A percentile compares a stretch with the other conserved stretches of the same genome.
Evolutionary conservation across 2,888 invertebrate genomes (phyloP).

Genomic region (Campoletis raptor): DNA sequence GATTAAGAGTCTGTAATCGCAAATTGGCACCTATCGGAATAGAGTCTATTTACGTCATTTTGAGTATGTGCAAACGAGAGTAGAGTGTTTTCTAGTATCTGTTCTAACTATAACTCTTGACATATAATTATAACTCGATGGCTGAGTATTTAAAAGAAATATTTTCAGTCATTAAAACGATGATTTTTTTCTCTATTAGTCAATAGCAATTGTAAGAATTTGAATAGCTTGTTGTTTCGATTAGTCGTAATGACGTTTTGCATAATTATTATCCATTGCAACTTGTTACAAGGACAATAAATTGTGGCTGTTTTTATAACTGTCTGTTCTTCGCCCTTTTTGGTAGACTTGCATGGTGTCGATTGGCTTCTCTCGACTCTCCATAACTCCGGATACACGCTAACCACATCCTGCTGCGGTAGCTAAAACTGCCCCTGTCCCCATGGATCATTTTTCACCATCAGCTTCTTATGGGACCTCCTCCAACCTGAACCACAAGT

Average conservation of each 20-base stretch:
- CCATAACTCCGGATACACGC: slow-evolving; percentile 69
- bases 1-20: background rate
- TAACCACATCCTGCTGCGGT: slow-evolving; percentile 76
- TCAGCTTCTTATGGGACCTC: slow-evolving; percentile 19
- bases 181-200: too few species aligned
- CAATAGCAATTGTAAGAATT: too few species aligned
- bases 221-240: slow-evolving; percentile 69
- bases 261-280: slow-evolving; percentile 24
- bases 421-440: slow-evolving; percentile 21
- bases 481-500: slow-evolving; percentile 65
- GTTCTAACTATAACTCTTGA: too few species aligned
- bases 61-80: background rate
- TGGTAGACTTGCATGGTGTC: slow-evolving; percentile 28
- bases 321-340: slow-evolving; percentile 32
- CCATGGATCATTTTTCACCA: slow-evolving; percentile 27
- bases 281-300: slow-evolving; percentile 38
- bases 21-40: background rate
- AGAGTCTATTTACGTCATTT: background rate
- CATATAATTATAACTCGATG: background rate
- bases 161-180: too few species aligned
- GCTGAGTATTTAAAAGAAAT: background rate
- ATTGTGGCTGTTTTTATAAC: background rate
- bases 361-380: slow-evolving; percentile 64
- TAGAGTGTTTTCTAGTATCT: background rate
- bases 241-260: slow-evolving; percentile 52